Conservation (phyloP, 2,797 vertebrate genomes). For the Cossypha heuglini region DNA sequence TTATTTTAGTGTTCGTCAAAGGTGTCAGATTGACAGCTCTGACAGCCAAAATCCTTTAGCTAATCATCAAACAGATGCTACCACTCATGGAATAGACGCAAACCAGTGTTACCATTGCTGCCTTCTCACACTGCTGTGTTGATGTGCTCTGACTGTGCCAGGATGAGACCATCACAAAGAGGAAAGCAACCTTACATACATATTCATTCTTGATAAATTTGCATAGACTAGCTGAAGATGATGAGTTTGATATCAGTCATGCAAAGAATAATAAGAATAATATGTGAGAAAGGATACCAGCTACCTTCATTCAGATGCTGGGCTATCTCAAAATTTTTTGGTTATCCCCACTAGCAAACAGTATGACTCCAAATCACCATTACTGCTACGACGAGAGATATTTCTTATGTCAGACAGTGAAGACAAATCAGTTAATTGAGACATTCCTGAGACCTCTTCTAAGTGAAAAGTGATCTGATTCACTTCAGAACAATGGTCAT, state of each 20-base stretch:
- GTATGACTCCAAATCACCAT: neutral
- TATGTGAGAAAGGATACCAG: neutral
- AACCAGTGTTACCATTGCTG: neutral
- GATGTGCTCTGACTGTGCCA: neutral
- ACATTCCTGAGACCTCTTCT: neutral
- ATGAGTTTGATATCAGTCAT: neutral
- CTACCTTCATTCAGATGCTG: neutral
- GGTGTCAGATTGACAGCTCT: slow-evolving; percentile 21
- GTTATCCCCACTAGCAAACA: neutral
- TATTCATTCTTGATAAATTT: neutral
- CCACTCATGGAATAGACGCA: neutral
- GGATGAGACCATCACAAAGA: neutral
- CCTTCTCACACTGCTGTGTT: neutral
- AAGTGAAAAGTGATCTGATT: neutral
- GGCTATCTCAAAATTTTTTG: neutral
- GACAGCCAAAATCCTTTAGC: neutral
- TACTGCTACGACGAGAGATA: neutral
- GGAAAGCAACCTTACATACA: neutral
- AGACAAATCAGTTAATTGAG: neutral
- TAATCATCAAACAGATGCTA: slow-evolving; percentile 10
- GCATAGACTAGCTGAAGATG: neutral
- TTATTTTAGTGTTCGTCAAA: slow-evolving; percentile 33
- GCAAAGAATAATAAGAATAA: neutral
- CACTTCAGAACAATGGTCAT: neutral
- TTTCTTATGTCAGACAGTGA: neutral